These are phyloP conservation scores for Incurvaria masculella DNA, from an alignment of 2,888 invertebrate species.

Conservation along the genomic window DNA sequence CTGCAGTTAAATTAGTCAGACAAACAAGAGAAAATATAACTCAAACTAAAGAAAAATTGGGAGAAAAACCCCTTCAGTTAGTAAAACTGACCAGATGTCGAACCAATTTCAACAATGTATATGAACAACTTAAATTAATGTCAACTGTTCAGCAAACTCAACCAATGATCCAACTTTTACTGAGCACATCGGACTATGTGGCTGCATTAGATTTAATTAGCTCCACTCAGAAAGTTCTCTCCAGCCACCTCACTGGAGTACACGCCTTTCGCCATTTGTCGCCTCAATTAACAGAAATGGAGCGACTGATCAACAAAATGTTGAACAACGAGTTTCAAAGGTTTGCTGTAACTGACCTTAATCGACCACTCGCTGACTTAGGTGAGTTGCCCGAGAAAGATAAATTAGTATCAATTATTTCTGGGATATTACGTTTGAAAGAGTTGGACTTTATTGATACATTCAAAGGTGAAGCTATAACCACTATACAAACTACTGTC, in stretches of 20 bases:
- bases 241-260: conserved; percentile 86
- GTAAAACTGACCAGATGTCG: conserved; percentile 66
- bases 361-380: conserved; percentile 65
- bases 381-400: conserved; percentile 74
- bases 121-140: conserved; percentile 84
- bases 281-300: conserved; percentile 94
- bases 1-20: conserved; percentile 74
- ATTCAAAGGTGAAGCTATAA: conserved; percentile 85
- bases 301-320: conserved; percentile 95
- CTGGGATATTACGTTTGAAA: conserved; percentile 84
- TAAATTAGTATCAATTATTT: conserved; percentile 81
- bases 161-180: conserved; percentile 90
- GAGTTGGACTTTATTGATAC: conserved; percentile 86
- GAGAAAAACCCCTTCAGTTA: conserved; percentile 76
- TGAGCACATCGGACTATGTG: conserved; percentile 96
- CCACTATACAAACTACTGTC: conserved; percentile 82
- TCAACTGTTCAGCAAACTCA: conserved; percentile 97
- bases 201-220: conserved; percentile 95
- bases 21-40: conserved; percentile 71
- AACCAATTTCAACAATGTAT: conserved; percentile 61
- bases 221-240: conserved; percentile 92
- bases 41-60: conserved; percentile 73
- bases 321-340: conserved; percentile 91
- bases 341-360: conserved; percentile 88
- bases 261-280: conserved; percentile 95